Evolutionary conservation across 2,113 vertebrate species (phyloP), one percentile per base, ranked within the genome.

Genomic region (Gulo gulo): DNA sequence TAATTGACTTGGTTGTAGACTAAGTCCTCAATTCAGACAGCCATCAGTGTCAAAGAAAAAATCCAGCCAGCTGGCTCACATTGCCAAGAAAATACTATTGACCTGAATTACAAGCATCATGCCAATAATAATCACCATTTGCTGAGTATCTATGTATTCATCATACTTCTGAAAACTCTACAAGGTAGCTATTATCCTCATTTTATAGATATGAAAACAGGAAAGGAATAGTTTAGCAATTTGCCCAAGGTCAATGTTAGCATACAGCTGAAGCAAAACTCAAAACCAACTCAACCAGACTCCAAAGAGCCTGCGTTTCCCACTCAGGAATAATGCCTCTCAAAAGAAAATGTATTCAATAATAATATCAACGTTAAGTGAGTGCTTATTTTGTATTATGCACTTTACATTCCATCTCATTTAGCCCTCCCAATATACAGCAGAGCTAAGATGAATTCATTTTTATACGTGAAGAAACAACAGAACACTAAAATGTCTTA

Each of bases 131-230:
- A 93, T 91, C 73, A 96, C 52, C 42, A 95, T 65, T 69, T 86
- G 86, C 79, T 84, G 79, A 88, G 47, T 88, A 86, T 69, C 69
- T 95, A 63, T 84, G 52, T 84, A 92, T 78, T 95, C 95, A 84
- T 36, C 80, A 82, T 65, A 90, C 18, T 78, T 87, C 24, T 65
- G 34, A 80, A 96, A 92, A 67, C 39, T 93, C 59, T 83, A 42
- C 39, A 95, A 93, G 74, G 79, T 87, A 91, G 67, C 69, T 93
- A 93, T 97, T 96, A 97, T 65, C 34, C 29, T 95, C 14, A 15
- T 63, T 88, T 91, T 91, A 97, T 23, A 82, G 39, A 87, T 36
- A 97, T 15, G 26, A 95, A 95, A 96, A 91, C 85, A 97, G 84
- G 79, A 97, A 95, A 80, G 76, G 29, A 88, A 92, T 1, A 71